Base-by-base conservation (phyloP, 2,113 vertebrate genomes). In the Montifringilla adamsi region DNA sequence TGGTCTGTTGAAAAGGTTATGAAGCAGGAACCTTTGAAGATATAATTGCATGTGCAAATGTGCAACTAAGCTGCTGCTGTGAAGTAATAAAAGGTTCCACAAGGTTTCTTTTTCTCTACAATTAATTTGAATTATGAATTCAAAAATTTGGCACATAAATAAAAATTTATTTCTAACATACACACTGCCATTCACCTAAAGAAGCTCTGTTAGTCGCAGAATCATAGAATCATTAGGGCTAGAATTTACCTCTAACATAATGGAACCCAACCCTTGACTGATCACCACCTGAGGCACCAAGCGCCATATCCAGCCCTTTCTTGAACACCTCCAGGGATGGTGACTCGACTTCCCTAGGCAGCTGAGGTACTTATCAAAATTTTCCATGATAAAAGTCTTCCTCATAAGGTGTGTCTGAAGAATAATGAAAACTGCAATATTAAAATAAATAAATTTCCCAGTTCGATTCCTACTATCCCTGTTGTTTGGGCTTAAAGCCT, bases 191-290 rank as follows among this genome's bases (percentile, higher is more conserved):
- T 53, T 74, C 31, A 52, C 15, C 10, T 52, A 43, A 49, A 26
- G 31, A 76, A 72, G 39, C 9, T 62, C 37, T 60, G 15, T n/a
- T 67, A 46, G 30, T 39, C 18, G 44, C 3, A 43, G 46, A 60
- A 24, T 69, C 9, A 63, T 4, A 17, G 15, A 52, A 14, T 19
- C 7, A 24, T 74, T 52, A 52, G 14, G 3, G 16, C 8, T 68
- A 33, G 39, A 30, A 59, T 60, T 70, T 27, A 9, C 19, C 8
- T 78, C 28, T 10, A 28, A 46, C 16, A 15, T 10, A 33, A 81
- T 26, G 0, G 0, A 17, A 13, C 46, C 24, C 30, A 60, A 3
- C 11, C 4, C 56, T 41, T 53, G 11, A n/a, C 3, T 39, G 39
- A 53, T 27, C 69, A 46, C 11, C 16, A 12, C 13, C 28, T 21